These are phyloP conservation scores for Platyrinchus mystaceus DNA, from an alignment of 2,797 vertebrate species.

Conservation along the genomic window DNA sequence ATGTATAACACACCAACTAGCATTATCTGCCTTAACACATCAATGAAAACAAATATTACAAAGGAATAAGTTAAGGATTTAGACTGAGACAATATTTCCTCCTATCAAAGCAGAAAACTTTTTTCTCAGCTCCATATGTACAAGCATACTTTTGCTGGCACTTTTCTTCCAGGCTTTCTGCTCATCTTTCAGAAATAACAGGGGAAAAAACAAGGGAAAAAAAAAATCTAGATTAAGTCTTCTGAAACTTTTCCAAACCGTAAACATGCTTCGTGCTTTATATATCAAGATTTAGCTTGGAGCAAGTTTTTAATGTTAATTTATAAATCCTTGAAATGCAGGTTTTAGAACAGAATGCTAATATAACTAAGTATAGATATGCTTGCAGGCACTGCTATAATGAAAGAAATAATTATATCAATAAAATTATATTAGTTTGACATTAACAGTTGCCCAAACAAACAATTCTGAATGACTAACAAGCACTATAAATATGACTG, in stretches of 20 bases:
- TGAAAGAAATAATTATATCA: constrained; percentile 67
- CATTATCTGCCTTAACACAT: neutral
- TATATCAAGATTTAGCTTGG: neutral
- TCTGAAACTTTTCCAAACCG: neutral
- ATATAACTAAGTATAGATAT: neutral
- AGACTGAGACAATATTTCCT: neutral
- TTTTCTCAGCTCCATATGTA: neutral
- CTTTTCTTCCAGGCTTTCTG: neutral
- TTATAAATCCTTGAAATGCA: constrained; percentile 1
- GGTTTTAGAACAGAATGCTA: constrained; percentile 17
- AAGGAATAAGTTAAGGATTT: neutral
- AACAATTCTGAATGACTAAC: constrained; percentile 60
- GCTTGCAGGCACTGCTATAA: constrained; percentile 38
- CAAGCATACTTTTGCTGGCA: neutral
- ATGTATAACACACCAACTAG: neutral
- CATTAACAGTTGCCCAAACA: constrained; percentile 63
- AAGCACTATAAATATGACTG: constrained; percentile 49
- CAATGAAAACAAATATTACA: neutral
- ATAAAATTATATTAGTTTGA: constrained; percentile 68
- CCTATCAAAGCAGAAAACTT: neutral
- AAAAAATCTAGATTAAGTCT: neutral
- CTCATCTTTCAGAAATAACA: neutral
- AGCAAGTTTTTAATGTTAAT: constrained; percentile 32
- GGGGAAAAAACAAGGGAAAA: fast-evolving
- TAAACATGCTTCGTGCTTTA: neutral